Conservation (phyloP, 35 echinoderm and acorn worm species). For the Heliocidaris erythrogramma region DNA sequence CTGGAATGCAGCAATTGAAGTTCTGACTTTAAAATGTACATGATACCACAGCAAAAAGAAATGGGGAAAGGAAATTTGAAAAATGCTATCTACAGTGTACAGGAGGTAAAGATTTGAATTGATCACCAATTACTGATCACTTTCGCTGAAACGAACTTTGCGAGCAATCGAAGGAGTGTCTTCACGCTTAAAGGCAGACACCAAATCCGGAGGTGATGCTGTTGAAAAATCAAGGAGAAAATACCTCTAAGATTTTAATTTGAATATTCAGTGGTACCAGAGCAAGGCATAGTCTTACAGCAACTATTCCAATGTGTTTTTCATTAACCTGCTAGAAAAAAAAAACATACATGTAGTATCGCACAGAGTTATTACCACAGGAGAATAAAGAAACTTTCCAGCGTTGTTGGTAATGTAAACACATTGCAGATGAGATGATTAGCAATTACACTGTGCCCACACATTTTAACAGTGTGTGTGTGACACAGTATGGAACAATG, state of each 20-base stretch:
- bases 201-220: neutral
- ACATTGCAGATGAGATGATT: too few relatives aligned
- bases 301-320: too few relatives aligned
- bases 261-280: too few relatives aligned
- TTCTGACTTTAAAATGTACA: neutral
- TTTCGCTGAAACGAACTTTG: neutral
- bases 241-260: neutral
- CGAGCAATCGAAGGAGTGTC: neutral
- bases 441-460: too few relatives aligned
- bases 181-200: neutral
- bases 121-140: neutral
- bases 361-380: too few relatives aligned
- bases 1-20: neutral
- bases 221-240: neutral
- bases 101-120: neutral
- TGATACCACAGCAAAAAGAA: neutral
- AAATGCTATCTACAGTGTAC: neutral
- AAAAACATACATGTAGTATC: too few relatives aligned
- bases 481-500: too few relatives aligned
- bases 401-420: too few relatives aligned
- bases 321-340: too few relatives aligned
- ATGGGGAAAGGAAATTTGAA: neutral
- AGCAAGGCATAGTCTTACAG: too few relatives aligned
- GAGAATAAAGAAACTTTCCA: too few relatives aligned
- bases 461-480: too few relatives aligned